Evolutionary conservation across 2,888 invertebrate genomes (phyloP).

Genomic region (Spodoptera exigua): DNA sequence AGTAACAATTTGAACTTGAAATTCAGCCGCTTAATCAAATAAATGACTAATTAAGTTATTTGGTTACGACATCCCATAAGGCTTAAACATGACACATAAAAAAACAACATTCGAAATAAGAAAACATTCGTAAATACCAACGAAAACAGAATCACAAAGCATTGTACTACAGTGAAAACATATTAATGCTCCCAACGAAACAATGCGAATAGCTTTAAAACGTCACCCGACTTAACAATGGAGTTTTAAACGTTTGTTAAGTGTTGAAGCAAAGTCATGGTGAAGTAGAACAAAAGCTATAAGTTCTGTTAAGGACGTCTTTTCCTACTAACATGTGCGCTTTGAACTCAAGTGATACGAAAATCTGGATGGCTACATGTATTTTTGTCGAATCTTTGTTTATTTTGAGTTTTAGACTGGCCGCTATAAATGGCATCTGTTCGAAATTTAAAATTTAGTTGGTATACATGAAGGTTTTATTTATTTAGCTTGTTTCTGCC

Average conservation of each 20-base stretch:
- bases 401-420: constrained; percentile 11
- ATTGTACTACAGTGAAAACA: constrained; percentile 51
- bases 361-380: constrained; percentile 44
- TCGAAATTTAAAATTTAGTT: no score
- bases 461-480: no score
- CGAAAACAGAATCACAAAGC: constrained; percentile 44
- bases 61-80: no score
- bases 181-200: constrained; percentile 63
- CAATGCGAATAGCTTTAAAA: constrained; percentile 74
- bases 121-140: constrained; percentile 22
- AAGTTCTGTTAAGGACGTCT: constrained; percentile 67
- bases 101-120: not conserved
- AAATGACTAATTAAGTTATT: no score
- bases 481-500: no score
- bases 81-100: constrained; percentile 4
- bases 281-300: constrained; percentile 75
- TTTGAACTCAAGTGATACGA: constrained; percentile 49
- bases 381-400: constrained; percentile 44
- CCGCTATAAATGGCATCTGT: no score
- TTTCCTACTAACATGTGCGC: constrained; percentile 59
- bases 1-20: no score
- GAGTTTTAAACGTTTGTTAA: constrained; percentile 79
- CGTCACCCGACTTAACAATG: constrained; percentile 75
- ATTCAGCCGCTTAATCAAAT: no score
- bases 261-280: constrained; percentile 79